A percentile compares a stretch with the other conserved stretches of the same genome.
phyloP scores from a whole-genome alignment of 1,140 invertebrate species.

The Cydia splendana region DNA sequence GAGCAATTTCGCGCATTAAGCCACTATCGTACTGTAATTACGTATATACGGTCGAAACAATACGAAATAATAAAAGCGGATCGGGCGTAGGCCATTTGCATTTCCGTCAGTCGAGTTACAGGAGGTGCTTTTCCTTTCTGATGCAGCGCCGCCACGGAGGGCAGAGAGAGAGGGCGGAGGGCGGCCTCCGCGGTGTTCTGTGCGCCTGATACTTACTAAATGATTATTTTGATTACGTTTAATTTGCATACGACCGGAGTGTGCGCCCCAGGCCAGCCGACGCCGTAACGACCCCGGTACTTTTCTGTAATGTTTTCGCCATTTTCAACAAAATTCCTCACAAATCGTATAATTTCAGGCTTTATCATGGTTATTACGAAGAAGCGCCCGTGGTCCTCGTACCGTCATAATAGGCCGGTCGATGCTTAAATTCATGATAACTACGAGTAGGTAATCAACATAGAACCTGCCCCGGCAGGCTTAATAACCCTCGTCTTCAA shows the following conservation, averaged over 20 bases:
- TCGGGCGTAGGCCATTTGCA: conserved; percentile 60
- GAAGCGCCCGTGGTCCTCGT: conserved; percentile 65
- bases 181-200: conserved; percentile 33
- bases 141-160: conserved; percentile 30
- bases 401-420: conserved; percentile 64
- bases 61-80: conserved; percentile 67
- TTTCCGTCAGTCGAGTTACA: conserved; percentile 45
- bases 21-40: conserved; percentile 62
- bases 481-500: conserved; percentile 71
- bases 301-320: conserved; percentile 79
- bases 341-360: conserved; percentile 78
- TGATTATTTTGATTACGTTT: conserved; percentile 79
- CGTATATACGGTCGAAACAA: conserved; percentile 53
- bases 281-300: conserved; percentile 72
- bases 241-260: conserved; percentile 74
- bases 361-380: conserved; percentile 77
- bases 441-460: conserved; percentile 71
- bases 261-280: conserved; percentile 57
- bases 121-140: conserved; percentile 51
- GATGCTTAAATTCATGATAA: conserved; percentile 75
- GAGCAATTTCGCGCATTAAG: conserved; percentile 64
- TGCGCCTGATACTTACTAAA: conserved; percentile 60
- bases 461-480: conserved; percentile 66
- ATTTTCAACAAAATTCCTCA: conserved; percentile 78
- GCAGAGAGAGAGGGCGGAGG: conserved; percentile 47